These are phyloP conservation scores for Leuciscus waleckii DNA, from an alignment of 2,797 vertebrate genomes.

Conservation along the genomic window DNA sequence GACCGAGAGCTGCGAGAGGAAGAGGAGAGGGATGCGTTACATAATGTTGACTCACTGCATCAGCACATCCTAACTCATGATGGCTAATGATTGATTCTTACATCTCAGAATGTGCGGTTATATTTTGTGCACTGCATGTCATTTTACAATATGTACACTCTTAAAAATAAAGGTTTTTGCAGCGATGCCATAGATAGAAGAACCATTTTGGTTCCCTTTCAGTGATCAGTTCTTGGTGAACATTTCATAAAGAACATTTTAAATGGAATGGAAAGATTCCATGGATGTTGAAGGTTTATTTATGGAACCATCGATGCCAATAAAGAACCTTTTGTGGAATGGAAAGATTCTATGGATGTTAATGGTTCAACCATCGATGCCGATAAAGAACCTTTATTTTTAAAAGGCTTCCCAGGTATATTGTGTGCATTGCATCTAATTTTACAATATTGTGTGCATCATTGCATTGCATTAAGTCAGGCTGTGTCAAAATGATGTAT, in stretches of 20 bases:
- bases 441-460: neutral
- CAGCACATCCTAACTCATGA: conserved; percentile 24
- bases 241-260: no score
- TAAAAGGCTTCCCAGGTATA: neutral
- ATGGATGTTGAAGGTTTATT: no score
- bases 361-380: no score
- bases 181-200: no score
- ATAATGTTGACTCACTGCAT: conserved; percentile 62
- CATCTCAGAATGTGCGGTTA: neutral
- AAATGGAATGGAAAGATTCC: no score
- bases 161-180: neutral
- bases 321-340: no score
- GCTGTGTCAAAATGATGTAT: neutral
- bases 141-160: no score
- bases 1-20: conserved; percentile 62
- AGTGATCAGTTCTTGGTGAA: no score
- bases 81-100: neutral
- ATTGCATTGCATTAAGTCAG: neutral
- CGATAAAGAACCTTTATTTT: no score
- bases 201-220: no score
- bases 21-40: conserved; percentile 57
- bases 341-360: no score
- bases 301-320: no score
- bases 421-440: neutral
- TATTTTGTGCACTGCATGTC: neutral